These are phyloP conservation scores for Phalanger gymnotis DNA, from an alignment of 2,797 vertebrate genomes.

Conservation along the genomic window DNA sequence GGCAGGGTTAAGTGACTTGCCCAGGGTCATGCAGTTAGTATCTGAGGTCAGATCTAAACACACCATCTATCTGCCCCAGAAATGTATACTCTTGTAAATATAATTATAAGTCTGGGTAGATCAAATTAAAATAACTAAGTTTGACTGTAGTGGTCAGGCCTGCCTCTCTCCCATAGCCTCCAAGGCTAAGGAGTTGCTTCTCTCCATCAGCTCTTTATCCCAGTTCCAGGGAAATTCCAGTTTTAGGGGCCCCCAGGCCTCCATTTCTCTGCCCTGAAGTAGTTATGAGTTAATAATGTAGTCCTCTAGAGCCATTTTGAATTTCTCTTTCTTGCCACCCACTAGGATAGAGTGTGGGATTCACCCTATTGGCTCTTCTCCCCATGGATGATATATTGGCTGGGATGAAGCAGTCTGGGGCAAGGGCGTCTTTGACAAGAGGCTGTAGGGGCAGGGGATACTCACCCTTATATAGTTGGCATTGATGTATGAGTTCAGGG, in stretches of 20 bases:
- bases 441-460: constrained; percentile 42
- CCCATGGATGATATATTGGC: fast-evolving
- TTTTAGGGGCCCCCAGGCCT: background rate
- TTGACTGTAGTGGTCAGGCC: background rate
- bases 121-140: background rate
- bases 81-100: background rate
- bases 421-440: background rate
- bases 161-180: background rate
- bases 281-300: background rate
- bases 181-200: background rate
- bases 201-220: background rate
- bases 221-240: background rate
- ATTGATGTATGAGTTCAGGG: constrained; percentile 97
- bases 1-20: background rate
- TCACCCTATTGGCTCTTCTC: background rate
- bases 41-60: background rate
- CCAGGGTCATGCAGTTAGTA: background rate
- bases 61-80: background rate
- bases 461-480: constrained; percentile 98
- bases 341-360: background rate
- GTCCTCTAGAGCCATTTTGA: background rate
- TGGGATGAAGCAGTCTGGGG: constrained; percentile 2
- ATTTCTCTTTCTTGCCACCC: background rate
- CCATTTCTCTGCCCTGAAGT: background rate
- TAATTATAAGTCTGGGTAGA: background rate